Evolutionary conservation across 2,888 invertebrate genomes (phyloP), one percentile per base, ranked within the genome.

Genomic region (Synergus laeviventris): DNA sequence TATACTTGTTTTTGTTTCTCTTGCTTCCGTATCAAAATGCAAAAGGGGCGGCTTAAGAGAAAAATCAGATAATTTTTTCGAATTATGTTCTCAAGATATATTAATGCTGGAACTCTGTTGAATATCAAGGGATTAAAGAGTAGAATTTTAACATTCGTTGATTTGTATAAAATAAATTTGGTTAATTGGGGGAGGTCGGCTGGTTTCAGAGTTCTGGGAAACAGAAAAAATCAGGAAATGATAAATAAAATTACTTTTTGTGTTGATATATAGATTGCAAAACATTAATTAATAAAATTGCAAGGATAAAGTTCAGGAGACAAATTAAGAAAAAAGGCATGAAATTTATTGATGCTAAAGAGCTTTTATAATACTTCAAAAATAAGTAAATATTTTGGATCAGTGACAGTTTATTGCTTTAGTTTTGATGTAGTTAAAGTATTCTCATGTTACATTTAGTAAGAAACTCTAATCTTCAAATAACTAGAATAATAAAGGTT

Each of bases 11-110:
- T 70, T 70, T 70, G 31, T 70, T 49, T 31, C 45, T 49, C 36
- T 70, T 31, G 70, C 70, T 70, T 49, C 49, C 54, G 49, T 70
- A 5, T 70, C 70, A 70, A 54, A 49, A 70, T 70, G 70, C 70
- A 54, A 70, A 70, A 49, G 31, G 49, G 36, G 18, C 70, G 49
- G 36, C 31, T 49, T 12, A 5, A 21, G 36, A 70, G 24, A 70
- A 49, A 70, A 70, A 70, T 31, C 11, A 18, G 42, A 45, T 45
- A 70, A 4, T 70, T 70, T 16, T 70, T 70, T 70, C n/a, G 4
- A 24, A 24, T 59, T 59, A 14, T 66, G 3, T 16, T 24, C 1
- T 31, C 70, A n/a, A 31, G n/a, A 45, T n/a, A 39, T 31, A 14
- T 45, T 8, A 64, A 64, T 39, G 16, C 16, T 2, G 38, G 36